Evolutionary conservation across 2,888 invertebrate genomes (phyloP), one percentile per base, ranked within the genome.

Genomic region (Cryptocephalus primarius): DNA sequence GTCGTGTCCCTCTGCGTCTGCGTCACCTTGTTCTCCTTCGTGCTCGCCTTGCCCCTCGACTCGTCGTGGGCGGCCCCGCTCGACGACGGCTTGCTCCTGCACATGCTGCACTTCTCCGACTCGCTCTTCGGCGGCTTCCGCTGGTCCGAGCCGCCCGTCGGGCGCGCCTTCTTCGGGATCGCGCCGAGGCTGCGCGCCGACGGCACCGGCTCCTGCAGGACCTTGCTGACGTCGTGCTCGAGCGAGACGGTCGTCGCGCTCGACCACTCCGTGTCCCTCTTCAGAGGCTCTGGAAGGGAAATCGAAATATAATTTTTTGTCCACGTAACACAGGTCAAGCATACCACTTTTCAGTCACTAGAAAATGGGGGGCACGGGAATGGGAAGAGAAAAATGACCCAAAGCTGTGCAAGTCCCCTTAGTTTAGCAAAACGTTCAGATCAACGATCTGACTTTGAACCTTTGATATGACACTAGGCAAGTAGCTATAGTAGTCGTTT

Each of bases 161-260:
- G 31, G 14, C 56, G 51, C 42, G 50, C 70, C 68, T 81, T 82
- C 67, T 86, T 83, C 48, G 82, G 83, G 66, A 82, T 82, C 51
- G 82, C 83, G 48, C 84, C 84, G 59, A 83, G 75, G 65, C 80
- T 81, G 66, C 79, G 78, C 1, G 66, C 55, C 1, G 60, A 55
- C 4, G 67, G 66, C 11, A 64, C 63, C 1, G 66, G 62, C 45
- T 70, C 71, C 52, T 70, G 69, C 1, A 80, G 67, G 40, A 80
- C 66, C 66, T 79, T 76, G 55, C 74, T 69, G 59, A 74, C 64
- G 69, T 75, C 63, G 63, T 74, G 66, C 67, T 76, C 71, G 32
- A 70, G 52, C 6, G 69, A 69, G 8, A 69, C 63, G 2, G 68
- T 64, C 4, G 68, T 67, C n/a, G 67, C 63, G 49, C 66, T 68